Conservation (phyloP, 2,797 vertebrate genomes). For the Peromyscus nudipes region DNA sequence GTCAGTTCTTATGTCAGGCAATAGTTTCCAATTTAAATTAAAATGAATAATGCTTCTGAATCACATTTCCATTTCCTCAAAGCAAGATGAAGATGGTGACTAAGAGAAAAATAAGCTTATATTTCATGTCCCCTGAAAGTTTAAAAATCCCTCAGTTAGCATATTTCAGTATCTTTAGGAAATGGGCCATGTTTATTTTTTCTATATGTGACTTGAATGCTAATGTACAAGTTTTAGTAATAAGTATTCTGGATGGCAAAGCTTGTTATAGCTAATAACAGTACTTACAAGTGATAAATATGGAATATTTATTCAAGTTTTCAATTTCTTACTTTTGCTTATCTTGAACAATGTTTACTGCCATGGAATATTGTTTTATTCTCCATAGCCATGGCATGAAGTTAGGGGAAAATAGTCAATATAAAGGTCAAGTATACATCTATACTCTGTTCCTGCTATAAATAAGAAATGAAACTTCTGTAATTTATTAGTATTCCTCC, state of each 20-base stretch:
- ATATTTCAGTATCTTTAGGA: slow-evolving; percentile 41
- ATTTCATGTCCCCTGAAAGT: slow-evolving; percentile 34
- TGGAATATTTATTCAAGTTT: slow-evolving; percentile 41
- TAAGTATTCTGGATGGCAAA: not conserved
- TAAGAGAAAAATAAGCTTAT: slow-evolving; percentile 54
- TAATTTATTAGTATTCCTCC: slow-evolving; percentile 19
- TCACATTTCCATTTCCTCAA: slow-evolving; percentile 46
- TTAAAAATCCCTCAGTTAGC: slow-evolving; percentile 37
- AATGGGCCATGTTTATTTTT: slow-evolving; percentile 49
- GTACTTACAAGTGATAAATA: slow-evolving; percentile 32
- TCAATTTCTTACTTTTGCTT: slow-evolving; percentile 14
- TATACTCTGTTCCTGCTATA: not conserved
- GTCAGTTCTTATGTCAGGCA: slow-evolving; percentile 32
- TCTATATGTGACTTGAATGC: slow-evolving; percentile 7
- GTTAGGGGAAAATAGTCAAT: not conserved
- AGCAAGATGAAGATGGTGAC: not conserved
- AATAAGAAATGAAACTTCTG: slow-evolving; percentile 39
- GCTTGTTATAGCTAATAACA: not conserved
- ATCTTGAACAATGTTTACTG: not conserved
- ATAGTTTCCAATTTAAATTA: slow-evolving; percentile 59
- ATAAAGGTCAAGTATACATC: not conserved
- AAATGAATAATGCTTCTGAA: slow-evolving; percentile 46
- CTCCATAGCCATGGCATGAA: not conserved
- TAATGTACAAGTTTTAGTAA: slow-evolving; percentile 47
- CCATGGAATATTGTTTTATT: not conserved